Base-by-base conservation (phyloP, 2,113 vertebrate species). In the Dryoscopus gambensis region DNA sequence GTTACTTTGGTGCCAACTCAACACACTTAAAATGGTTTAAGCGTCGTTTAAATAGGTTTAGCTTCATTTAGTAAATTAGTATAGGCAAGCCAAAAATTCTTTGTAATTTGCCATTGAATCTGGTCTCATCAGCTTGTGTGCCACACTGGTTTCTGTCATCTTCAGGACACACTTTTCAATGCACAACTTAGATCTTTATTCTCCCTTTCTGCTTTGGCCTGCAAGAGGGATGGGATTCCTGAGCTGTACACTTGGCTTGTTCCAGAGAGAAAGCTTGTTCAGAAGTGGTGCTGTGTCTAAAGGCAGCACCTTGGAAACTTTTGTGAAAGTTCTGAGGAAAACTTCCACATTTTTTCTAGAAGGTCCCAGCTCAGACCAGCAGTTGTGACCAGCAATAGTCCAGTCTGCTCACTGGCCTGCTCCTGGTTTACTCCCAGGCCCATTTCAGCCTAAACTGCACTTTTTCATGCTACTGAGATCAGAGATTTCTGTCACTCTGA, bases 51-150 rank as follows among this genome's bases (percentile, higher is more conserved):
- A 94, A 90, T 84, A 89, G 69, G 88, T 89, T 92, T 95, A 82
- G 90, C 25, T 94, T 97, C 88, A 96, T 94, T 96, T 96, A 84
- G 73, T 90, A 96, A 96, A 96, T 97, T 90, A 87, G 22, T 79
- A 69, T 14, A 95, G 80, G 76, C 86, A 93, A 94, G 96, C 88
- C 92, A 97, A 95, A 96, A 96, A 71, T 35, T 87, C 62, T 57
- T 63, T 75, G 40, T 37, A 68, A 81, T 96, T 93, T 95, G 40
- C 80, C 33, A 62, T 78, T 73, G 42, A 64, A 92, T 93, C 69
- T 95, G 90, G 65, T 62, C 69, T 76, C 28, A 1, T 93, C 92
- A 93, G 46, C 25, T 70, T 79, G 18, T 52, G 27, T 82, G 73
- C 90, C 60, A 37, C 62, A 6, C 65, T 56, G 77, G 40, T 24